Conservation (phyloP, 2,113 vertebrate species). For the Hassar affinis region DNA sequence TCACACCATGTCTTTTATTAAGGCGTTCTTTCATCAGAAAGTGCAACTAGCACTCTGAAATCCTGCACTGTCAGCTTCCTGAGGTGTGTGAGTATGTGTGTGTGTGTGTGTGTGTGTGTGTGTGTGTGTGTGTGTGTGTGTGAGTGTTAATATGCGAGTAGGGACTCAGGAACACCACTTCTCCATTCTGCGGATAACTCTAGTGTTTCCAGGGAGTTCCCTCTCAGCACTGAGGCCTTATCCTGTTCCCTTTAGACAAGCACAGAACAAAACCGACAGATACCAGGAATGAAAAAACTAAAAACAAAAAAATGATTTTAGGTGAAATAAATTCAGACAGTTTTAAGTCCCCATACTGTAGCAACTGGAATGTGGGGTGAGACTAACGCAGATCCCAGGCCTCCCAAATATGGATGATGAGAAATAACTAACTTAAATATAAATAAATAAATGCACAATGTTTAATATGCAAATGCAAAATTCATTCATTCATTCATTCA, state of each 20-base stretch:
- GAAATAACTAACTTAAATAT: too few species aligned
- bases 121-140: conserved; percentile 22
- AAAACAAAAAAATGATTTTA: not conserved
- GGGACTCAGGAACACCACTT: conserved; percentile 18
- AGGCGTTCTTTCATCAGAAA: conserved; percentile 8
- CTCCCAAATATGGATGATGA: too few species aligned
- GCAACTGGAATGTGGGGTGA: not conserved
- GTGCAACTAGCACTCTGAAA: conserved; percentile 7
- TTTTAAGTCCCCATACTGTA: not conserved
- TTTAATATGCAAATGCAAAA: too few species aligned
- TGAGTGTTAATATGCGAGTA: conserved; percentile 5
- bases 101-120: conserved; percentile 11
- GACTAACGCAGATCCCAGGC: not conserved
- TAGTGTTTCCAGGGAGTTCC: conserved; percentile 39
- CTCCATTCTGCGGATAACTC: conserved; percentile 9
- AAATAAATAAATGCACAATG: too few species aligned
- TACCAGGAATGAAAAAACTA: not conserved
- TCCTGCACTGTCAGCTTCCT: conserved; percentile 37
- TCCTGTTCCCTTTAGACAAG: conserved; percentile 12
- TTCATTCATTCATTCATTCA: too few species aligned
- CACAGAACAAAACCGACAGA: not conserved
- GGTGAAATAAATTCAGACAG: not conserved
- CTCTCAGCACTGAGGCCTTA: not conserved
- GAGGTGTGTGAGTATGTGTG: too few species aligned
- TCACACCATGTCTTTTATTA: not conserved